phyloP scores from a whole-genome alignment of 1,140 invertebrate species.

The Drosophila pseudoananassae region DNA sequence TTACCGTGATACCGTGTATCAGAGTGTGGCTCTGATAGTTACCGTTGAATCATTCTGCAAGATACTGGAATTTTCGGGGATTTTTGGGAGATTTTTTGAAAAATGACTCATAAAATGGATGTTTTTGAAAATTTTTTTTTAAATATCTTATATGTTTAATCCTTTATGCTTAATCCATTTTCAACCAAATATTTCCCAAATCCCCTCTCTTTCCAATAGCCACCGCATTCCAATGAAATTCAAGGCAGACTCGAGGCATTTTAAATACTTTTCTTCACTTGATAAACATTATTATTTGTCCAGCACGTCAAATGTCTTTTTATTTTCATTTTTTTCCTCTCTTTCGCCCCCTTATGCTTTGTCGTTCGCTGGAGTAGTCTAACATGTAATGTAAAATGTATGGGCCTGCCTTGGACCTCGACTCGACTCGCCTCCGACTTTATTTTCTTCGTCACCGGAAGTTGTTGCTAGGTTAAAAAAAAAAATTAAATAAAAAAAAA shows the following conservation, averaged over 20 bases:
- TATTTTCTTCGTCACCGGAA: slow-evolving; percentile 46
- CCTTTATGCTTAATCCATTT: too few species aligned
- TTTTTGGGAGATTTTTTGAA: slow-evolving; percentile 3
- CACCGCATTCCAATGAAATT: slow-evolving; percentile 13
- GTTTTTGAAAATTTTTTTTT: too few species aligned
- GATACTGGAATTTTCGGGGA: slow-evolving; percentile 32
- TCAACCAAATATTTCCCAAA: neutral
- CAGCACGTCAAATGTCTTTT: slow-evolving; percentile 27
- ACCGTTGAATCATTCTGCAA: slow-evolving; percentile 33
- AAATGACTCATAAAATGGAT: neutral
- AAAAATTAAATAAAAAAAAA: neutral
- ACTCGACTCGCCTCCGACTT: too few species aligned
- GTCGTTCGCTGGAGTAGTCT: slow-evolving; percentile 37
- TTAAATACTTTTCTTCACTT: slow-evolving; percentile 35
- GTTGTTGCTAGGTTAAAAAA: slow-evolving; percentile 53
- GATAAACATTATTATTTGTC: slow-evolving; percentile 44
- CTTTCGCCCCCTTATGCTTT: slow-evolving; percentile 5
- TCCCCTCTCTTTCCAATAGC: neutral
- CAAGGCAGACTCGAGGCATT: slow-evolving; percentile 16
- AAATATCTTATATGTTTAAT: too few species aligned
- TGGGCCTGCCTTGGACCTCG: slow-evolving; percentile 5
- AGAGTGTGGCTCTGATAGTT: neutral
- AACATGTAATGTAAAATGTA: slow-evolving; percentile 41
- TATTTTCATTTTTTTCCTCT: slow-evolving; percentile 17
- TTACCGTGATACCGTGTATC: too few species aligned